A percentile compares a stretch with the other conserved stretches of the same genome.
Evolutionary conservation across 2,797 vertebrate species (phyloP).

Genomic region (Betta splendens): DNA sequence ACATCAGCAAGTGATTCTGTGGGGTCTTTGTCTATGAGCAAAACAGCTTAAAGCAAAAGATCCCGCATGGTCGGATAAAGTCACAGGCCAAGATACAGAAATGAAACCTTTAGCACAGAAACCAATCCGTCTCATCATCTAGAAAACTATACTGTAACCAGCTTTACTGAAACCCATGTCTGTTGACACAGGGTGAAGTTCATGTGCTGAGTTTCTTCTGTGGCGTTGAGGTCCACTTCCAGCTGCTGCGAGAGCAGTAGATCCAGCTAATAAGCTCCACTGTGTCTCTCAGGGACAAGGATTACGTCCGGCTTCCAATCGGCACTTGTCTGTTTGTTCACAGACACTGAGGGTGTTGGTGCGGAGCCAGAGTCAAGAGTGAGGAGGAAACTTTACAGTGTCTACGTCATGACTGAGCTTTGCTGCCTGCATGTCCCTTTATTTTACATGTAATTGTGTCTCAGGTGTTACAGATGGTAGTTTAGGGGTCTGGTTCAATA

Average conservation of each 20-base stretch:
- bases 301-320: slow-evolving; percentile 45
- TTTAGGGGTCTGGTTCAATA: slow-evolving; percentile 19
- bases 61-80: slow-evolving; percentile 7
- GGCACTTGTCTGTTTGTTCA: slow-evolving; percentile 40
- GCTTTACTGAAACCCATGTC: slow-evolving; percentile 15
- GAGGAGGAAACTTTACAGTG: slow-evolving; percentile 17
- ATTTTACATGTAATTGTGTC: slow-evolving; percentile 1
- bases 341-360: slow-evolving; percentile 12
- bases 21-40: no score
- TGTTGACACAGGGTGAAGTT: slow-evolving; percentile 18
- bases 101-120: slow-evolving; percentile 4
- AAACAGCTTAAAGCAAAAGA: slow-evolving; percentile 29
- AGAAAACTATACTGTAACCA: not conserved
- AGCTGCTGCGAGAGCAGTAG: slow-evolving; percentile 24
- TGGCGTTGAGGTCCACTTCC: slow-evolving; percentile 18
- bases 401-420: not conserved
- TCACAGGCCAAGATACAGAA: slow-evolving; percentile 6
- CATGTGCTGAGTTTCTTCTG: slow-evolving; percentile 17
- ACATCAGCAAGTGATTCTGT: no score
- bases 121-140: not conserved
- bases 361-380: slow-evolving; percentile 16
- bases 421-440: not conserved
- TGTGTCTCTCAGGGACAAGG: slow-evolving; percentile 19
- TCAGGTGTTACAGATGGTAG: no score
- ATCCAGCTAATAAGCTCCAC: slow-evolving; percentile 48